phyloP scores from a whole-genome alignment of 2,888 invertebrate genomes.

The Clusia tigrina region DNA sequence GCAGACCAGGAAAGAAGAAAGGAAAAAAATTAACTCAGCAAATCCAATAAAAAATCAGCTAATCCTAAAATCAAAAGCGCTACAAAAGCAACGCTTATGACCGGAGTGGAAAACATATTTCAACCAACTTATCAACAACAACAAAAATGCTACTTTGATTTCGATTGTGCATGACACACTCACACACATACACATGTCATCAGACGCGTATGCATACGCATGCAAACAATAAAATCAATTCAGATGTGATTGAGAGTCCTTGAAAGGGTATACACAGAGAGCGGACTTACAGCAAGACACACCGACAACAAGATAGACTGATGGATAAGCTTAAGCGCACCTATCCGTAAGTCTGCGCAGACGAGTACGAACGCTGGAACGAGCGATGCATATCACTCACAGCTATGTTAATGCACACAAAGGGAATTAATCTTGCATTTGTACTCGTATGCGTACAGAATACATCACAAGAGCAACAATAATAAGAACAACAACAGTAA shows the following conservation, averaged over 20 bases:
- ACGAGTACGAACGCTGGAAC: background rate
- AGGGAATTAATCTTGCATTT: slow-evolving; percentile 1
- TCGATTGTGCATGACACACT: slow-evolving; percentile 12
- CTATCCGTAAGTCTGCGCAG: no score
- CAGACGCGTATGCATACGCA: background rate
- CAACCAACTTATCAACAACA: background rate
- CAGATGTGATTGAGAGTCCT: slow-evolving; percentile 55
- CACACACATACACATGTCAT: background rate
- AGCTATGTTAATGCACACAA: background rate
- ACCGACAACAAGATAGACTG: background rate
- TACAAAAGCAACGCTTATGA: background rate
- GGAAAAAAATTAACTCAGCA: background rate
- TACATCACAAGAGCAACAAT: background rate
- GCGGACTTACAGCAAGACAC: background rate
- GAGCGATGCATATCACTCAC: background rate
- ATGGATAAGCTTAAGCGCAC: background rate
- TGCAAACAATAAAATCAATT: background rate
- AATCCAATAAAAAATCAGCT: background rate
- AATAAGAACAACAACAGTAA: background rate
- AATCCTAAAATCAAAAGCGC: background rate
- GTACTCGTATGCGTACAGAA: background rate
- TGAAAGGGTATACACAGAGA: slow-evolving; percentile 58
- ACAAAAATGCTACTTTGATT: slow-evolving; percentile 27
- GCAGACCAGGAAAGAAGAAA: background rate
- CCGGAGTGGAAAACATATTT: background rate